Percentiles rank a stretch among this genome's conserved stretches.
Evolutionary conservation across 2,888 invertebrate species (phyloP).

Genomic region (Drosophila buzzatii): DNA sequence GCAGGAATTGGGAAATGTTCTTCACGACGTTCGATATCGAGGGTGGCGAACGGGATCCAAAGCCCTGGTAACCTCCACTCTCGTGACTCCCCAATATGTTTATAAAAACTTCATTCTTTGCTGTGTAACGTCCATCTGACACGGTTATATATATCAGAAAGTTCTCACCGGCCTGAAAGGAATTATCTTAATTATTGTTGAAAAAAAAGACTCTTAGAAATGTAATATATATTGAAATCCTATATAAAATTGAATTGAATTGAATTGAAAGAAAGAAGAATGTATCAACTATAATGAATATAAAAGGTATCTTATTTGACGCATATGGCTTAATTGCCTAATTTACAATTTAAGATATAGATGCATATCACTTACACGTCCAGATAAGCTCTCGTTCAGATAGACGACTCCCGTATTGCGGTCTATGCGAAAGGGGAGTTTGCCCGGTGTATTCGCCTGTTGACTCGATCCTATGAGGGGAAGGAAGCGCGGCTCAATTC

Average conservation of each 20-base stretch:
- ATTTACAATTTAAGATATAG: not conserved
- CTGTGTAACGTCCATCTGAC: slow-evolving; percentile 88
- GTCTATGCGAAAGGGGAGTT: slow-evolving; percentile 91
- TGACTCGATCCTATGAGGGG: slow-evolving; percentile 61
- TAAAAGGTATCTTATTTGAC: too few species aligned
- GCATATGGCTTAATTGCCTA: too few species aligned
- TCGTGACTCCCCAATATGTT: slow-evolving; percentile 85
- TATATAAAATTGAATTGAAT: too few species aligned
- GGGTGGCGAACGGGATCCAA: slow-evolving; percentile 76
- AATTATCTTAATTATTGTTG: not conserved
- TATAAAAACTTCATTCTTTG: slow-evolving; percentile 90
- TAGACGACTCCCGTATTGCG: slow-evolving; percentile 91
- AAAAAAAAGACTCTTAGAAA: not conserved
- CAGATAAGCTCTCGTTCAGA: slow-evolving; percentile 91
- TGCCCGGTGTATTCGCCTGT: slow-evolving; percentile 56
- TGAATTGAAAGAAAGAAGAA: too few species aligned
- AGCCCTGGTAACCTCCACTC: slow-evolving; percentile 57
- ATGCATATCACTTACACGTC: slow-evolving; percentile 88
- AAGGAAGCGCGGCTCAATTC: slow-evolving; percentile 88
- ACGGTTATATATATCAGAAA: slow-evolving; percentile 90
- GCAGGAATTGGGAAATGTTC: slow-evolving; percentile 83
- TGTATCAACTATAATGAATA: too few species aligned
- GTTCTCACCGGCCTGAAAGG: slow-evolving; percentile 88
- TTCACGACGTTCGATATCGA: slow-evolving; percentile 82
- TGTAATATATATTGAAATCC: too few species aligned